These are phyloP conservation scores for Noctua pronuba DNA, from an alignment of 2,888 invertebrate species.

Conservation along the genomic window DNA sequence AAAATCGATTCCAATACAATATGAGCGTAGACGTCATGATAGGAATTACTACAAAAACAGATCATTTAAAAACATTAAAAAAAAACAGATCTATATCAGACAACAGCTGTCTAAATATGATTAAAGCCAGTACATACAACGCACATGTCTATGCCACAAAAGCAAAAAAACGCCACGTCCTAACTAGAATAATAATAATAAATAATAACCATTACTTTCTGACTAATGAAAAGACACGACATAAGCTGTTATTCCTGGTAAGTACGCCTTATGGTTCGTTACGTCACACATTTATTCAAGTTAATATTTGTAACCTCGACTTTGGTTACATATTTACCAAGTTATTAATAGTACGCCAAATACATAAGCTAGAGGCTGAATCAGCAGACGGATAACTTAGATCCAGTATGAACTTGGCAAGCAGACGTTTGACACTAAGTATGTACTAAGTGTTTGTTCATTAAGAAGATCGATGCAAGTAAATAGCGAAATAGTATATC, in stretches of 20 bases:
- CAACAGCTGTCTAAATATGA: neutral
- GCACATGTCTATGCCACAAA: neutral
- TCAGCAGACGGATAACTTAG: slow-evolving; percentile 65
- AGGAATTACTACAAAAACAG: neutral
- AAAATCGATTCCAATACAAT: neutral
- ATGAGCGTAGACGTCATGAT: neutral
- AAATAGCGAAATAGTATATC: slow-evolving; percentile 19
- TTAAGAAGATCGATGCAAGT: slow-evolving; percentile 23
- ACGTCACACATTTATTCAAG: slow-evolving; percentile 74
- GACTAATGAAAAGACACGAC: slow-evolving; percentile 55
- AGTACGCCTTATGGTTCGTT: slow-evolving; percentile 47
- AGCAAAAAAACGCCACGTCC: neutral
- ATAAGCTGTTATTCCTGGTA: slow-evolving; percentile 51
- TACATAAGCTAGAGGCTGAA: slow-evolving; percentile 74
- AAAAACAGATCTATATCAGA: neutral
- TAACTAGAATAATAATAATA: slow-evolving; percentile 29
- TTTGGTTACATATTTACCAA: slow-evolving; percentile 83
- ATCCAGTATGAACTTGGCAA: slow-evolving; percentile 31
- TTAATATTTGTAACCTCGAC: slow-evolving; percentile 83
- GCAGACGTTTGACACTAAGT: slow-evolving; percentile 18
- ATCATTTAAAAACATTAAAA: too few relatives aligned
- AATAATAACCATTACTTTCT: slow-evolving; percentile 39
- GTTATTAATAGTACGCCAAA: slow-evolving; percentile 81
- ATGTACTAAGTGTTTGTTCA: slow-evolving; percentile 1
- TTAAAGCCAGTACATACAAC: neutral